Evolutionary conservation across 2,888 invertebrate genomes (phyloP), one percentile per base, ranked within the genome.

Genomic region (Diarsia rubi): DNA sequence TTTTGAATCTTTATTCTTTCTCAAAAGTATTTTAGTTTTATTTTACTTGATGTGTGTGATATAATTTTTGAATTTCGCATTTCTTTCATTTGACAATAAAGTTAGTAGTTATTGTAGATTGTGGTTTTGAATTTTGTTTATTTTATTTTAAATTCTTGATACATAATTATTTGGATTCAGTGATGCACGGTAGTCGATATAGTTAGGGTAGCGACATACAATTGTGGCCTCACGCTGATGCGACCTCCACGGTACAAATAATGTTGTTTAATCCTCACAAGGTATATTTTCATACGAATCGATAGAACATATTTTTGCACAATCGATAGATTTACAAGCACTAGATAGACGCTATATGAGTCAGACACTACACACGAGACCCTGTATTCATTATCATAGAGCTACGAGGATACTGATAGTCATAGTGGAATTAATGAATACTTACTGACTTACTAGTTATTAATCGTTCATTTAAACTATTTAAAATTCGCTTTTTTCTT

Each of bases 251-350:
- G 92, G 95, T 96, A 96, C 96, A 96, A 96, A 96, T 89, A 67
- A 80, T 83, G 89, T 89, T 88, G 90, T 89, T 90, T 91, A 91
- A 89, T 91, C 90, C 92, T 90, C 91, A 91, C 90, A 91, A 88
- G 90, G 84, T 94, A 93, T 96, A 96, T 96, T 96, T 95, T 96
- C 92, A 91, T 94, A 93, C 86, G 88, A 92, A 86, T 92, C 88
- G 85, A 92, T 91, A 90, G 87, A 90, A 90, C 64, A 88, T 96
- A 96, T 96, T 96, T 96, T 96, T 96, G 95, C 96, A 96, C 95
- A 87, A 83, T 90, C 88, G 86, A 83, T 94, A 93, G 92, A 90
- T 86, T 92, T 90, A 90, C 89, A 90, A 90, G 91, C 94, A 94
- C 92, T 92, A 83, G 59, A 84, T 83, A 81, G 74, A 88, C 85